Conservation (phyloP, 2,797 vertebrate species). For the Muscicapa striata region DNA sequence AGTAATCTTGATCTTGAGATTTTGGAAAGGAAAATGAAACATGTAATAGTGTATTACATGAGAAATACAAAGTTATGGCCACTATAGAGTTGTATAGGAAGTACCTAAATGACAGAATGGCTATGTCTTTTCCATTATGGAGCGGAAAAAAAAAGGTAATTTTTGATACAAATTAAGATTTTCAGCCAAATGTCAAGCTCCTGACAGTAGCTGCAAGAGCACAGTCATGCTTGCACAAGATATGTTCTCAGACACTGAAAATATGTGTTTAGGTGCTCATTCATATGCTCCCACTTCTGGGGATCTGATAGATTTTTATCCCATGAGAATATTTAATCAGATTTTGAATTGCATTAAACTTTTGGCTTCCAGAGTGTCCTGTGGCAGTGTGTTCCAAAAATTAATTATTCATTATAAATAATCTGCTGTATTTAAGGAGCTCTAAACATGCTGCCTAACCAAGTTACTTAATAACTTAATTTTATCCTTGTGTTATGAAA, state of each 20-base stretch:
- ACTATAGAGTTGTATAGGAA: background rate
- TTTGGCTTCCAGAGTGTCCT: background rate
- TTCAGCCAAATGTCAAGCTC: background rate
- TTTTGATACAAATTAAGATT: background rate
- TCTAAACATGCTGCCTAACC: background rate
- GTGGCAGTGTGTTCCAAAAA: background rate
- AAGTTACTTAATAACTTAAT: background rate
- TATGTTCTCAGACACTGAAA: background rate
- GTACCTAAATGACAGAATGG: background rate
- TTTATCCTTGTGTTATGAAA: background rate
- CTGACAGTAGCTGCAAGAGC: background rate
- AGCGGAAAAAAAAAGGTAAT: accelerated
- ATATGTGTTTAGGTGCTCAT: background rate
- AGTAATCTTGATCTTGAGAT: background rate
- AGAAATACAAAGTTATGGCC: background rate
- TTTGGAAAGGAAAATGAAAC: background rate
- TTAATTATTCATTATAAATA: background rate
- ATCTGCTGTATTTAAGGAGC: background rate
- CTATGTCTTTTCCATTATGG: background rate
- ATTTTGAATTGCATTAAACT: background rate
- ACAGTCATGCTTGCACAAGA: background rate
- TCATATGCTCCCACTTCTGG: background rate
- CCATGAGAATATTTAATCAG: background rate
- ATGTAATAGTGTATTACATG: background rate
- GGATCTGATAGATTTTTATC: background rate